A percentile compares a stretch with the other conserved stretches of the same genome.
phyloP scores from a whole-genome alignment of 1,140 invertebrate species.

The Tenebrio molitor region DNA sequence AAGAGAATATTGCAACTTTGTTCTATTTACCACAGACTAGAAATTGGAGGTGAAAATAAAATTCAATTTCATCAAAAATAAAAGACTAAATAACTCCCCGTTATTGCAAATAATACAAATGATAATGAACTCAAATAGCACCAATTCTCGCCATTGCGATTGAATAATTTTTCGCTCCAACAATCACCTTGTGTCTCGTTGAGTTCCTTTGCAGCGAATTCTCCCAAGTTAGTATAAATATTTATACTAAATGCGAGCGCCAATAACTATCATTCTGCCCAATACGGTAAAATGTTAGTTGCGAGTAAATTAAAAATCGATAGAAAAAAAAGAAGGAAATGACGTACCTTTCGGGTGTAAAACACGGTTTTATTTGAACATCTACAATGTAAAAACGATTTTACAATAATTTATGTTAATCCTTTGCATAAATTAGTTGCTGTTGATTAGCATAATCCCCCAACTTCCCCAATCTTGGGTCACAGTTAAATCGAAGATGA shows the following conservation, averaged over 20 bases:
- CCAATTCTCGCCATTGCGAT: neutral
- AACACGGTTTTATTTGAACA: neutral
- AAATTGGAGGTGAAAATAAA: too few species aligned
- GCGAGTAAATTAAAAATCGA: neutral
- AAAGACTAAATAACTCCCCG: too few species aligned
- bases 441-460: constrained; percentile 8
- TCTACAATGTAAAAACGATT: neutral
- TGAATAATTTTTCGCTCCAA: constrained; percentile 23
- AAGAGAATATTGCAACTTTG: too few species aligned
- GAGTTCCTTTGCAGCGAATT: neutral
- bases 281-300: neutral
- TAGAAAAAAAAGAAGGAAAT: neutral
- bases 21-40: too few species aligned
- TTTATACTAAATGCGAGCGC: neutral
- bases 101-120: too few species aligned
- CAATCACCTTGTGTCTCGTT: constrained; percentile 13
- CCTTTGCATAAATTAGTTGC: constrained; percentile 1
- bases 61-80: too few species aligned
- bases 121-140: too few species aligned
- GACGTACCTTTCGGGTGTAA: constrained; percentile 1
- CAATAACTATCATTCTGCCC: too few species aligned
- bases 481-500: neutral
- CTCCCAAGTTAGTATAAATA: constrained; percentile 1
- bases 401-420: constrained; percentile 19
- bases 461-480: neutral